A percentile compares a stretch with the other conserved stretches of the same genome.
These are phyloP conservation scores for Xenus cinereus DNA, from an alignment of 2,113 vertebrate genomes.

Conservation along the genomic window DNA sequence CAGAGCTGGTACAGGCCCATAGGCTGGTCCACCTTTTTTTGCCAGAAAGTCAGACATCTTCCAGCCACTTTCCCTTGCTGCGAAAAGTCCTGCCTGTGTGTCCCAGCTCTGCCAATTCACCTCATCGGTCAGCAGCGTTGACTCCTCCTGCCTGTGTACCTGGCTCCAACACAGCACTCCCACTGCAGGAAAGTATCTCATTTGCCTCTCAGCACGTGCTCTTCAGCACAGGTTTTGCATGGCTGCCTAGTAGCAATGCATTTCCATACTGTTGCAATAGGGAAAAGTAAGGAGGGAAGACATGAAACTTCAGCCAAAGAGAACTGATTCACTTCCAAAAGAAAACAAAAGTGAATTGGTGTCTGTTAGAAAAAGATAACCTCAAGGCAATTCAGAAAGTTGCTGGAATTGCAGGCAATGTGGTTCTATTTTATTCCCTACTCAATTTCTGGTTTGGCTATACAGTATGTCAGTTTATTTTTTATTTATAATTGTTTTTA, in stretches of 20 bases:
- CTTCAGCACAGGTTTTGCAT: neutral
- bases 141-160: neutral
- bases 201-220: fast-evolving
- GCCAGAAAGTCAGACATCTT: neutral
- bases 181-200: neutral
- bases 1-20: neutral
- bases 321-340: neutral
- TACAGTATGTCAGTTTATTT: neutral
- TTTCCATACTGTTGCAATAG: neutral
- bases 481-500: conserved; percentile 24
- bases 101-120: neutral
- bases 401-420: neutral
- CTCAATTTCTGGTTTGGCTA: neutral
- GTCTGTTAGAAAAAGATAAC: neutral
- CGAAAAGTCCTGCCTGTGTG: neutral
- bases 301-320: neutral
- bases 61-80: neutral
- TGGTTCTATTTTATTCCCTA: neutral
- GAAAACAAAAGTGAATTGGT: neutral
- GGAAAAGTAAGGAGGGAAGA: neutral
- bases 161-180: neutral
- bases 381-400: neutral
- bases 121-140: neutral
- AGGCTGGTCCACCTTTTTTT: neutral
- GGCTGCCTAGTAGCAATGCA: neutral